These are phyloP conservation scores for Drosophila erecta DNA, from an alignment of 1,140 invertebrate species.

Conservation along the genomic window DNA sequence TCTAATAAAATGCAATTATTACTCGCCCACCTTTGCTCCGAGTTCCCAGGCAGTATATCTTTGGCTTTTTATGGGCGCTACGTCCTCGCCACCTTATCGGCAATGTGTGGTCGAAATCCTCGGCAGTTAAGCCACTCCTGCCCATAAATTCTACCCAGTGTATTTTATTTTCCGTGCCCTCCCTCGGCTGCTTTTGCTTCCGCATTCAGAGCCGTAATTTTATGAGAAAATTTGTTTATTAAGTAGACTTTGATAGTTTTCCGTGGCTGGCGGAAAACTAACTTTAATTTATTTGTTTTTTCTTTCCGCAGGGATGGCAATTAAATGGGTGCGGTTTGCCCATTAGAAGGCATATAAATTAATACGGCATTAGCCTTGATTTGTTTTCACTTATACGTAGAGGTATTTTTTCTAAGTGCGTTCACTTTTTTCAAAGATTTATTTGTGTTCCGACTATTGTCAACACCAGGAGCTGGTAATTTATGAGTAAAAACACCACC, in stretches of 20 bases:
- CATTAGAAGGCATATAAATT: conserved; percentile 66
- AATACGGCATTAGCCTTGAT: conserved; percentile 71
- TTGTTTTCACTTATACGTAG: conserved; percentile 61
- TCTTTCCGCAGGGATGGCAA: conserved; percentile 70
- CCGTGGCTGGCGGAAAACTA: conserved; percentile 31
- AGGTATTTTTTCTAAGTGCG: conserved; percentile 20
- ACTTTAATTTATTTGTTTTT: conserved; percentile 77
- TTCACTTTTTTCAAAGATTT: conserved; percentile 10
- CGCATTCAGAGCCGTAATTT: conserved; percentile 62
- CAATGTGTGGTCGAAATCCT: conserved; percentile 39
- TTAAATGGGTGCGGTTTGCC: conserved; percentile 78
- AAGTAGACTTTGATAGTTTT: conserved; percentile 75
- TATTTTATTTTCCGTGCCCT: conserved; percentile 39
- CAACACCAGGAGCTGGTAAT: conserved; percentile 50
- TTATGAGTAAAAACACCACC: conserved; percentile 47
- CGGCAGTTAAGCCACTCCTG: conserved; percentile 69
- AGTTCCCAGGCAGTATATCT: conserved; percentile 64
- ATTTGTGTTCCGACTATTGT: conserved; percentile 42
- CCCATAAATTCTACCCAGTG: conserved; percentile 78
- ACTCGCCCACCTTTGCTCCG: conserved; percentile 54
- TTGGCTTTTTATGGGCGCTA: conserved; percentile 61
- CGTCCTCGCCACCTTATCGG: conserved; percentile 45
- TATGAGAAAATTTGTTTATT: conserved; percentile 84
- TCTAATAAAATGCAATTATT: conserved; percentile 84
- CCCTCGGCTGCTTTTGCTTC: conserved; percentile 22